Conservation (phyloP, 2,888 invertebrate genomes). For the Rosalia funebris region DNA sequence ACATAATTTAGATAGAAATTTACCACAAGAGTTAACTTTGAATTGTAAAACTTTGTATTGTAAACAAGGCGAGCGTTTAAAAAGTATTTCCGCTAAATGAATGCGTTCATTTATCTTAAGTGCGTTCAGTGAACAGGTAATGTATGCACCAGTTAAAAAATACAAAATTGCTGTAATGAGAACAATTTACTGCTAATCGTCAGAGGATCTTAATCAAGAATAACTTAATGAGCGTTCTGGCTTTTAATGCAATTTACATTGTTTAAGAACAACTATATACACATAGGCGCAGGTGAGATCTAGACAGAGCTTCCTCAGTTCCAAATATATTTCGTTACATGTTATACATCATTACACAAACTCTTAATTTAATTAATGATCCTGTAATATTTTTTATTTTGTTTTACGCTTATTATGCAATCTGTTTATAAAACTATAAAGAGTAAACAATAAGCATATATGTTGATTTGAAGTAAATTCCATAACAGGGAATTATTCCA, state of each 20-base stretch:
- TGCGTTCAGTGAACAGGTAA: conserved; percentile 64
- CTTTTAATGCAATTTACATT: conserved; percentile 60
- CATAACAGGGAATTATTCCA: no score
- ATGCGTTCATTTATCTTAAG: conserved; percentile 60
- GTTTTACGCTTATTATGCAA: no score
- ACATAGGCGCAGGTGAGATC: neutral
- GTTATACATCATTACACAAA: no score
- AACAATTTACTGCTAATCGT: conserved; percentile 67
- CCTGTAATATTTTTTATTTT: no score
- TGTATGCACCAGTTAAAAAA: conserved; percentile 65
- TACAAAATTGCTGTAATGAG: conserved; percentile 67
- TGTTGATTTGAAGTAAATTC: no score
- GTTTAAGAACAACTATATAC: conserved; percentile 39
- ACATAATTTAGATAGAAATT: conserved; percentile 23
- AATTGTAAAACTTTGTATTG: conserved; percentile 37
- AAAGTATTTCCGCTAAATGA: conserved; percentile 62
- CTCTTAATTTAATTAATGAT: no score
- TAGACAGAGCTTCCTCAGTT: conserved; percentile 2
- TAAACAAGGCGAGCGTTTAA: conserved; percentile 57
- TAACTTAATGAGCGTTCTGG: conserved; percentile 63
- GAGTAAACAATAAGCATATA: no score
- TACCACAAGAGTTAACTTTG: conserved; percentile 24
- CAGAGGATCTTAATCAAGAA: conserved; percentile 65
- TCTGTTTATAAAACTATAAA: no score
- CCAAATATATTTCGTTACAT: no score